Base-by-base conservation (phyloP, 2,113 vertebrate species). In the Oryzias woworae region DNA sequence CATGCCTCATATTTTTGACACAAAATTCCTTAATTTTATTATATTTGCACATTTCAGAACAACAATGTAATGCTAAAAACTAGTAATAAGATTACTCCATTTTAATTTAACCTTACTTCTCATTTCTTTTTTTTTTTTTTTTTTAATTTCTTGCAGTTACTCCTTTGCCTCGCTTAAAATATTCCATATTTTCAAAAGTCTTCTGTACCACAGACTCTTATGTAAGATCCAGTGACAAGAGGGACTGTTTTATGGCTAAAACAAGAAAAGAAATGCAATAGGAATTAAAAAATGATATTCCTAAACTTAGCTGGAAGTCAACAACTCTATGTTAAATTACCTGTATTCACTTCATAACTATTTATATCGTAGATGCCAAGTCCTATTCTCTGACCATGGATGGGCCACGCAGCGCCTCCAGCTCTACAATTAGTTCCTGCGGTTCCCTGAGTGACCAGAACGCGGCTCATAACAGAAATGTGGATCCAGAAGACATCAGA, bases 351-450 rank as follows among this genome's bases (percentile, higher is more conserved):
- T 94, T 85, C 92, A 88, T 89, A 90, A 94, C 96, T 96, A 89
- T 98, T 94, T 95, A 85, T 84, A 95, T 95, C 91, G 89, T 96
- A 99, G 97, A 99, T 98, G 95, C 94, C 92, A 94, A 93, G 95
- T 93, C 94, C 92, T 95, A 95, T 92, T 94, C 95, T 93, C 94
- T 94, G 95, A 96, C 95, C 95, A 94, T 94, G 94, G 95, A 96
- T 94, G 95, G 95, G 95, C 95, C 93, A 93, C 93, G 95, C 94
- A 98, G 94, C 95, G 95, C 95, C 95, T 97, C 95, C 94, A 96
- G 94, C 90, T 94, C 95, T 92, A 91, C 90, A 94, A 92, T 93
- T 91, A 95, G 93, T 93, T 90, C 91, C 85, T 94, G 92, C 92
- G 90, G 94, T 93, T 94, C 94, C 91, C 87, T 93, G 91, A 92